phyloP scores from a whole-genome alignment of 1,140 invertebrate species.

The Phymastichus coffea region DNA sequence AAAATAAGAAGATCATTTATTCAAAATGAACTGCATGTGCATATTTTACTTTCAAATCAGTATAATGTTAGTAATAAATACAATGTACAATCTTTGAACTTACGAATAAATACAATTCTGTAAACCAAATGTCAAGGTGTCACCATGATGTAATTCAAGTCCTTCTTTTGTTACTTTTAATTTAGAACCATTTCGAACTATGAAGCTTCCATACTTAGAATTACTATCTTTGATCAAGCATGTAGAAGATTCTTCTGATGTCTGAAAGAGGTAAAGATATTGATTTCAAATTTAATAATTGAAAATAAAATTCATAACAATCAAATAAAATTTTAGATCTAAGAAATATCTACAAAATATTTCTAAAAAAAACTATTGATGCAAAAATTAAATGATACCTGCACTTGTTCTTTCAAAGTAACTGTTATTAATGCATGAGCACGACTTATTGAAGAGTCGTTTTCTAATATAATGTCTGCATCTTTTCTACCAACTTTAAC shows the following conservation, averaged over 20 bases:
- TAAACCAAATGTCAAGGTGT: constrained; percentile 18
- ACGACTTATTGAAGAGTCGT: constrained; percentile 22
- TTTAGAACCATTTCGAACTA: constrained; percentile 12
- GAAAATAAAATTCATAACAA: too few relatives aligned
- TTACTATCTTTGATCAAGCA: constrained; percentile 17
- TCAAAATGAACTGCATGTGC: background rate
- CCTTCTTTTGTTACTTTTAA: constrained; percentile 7
- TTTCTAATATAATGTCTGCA: constrained; percentile 11
- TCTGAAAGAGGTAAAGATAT: constrained; percentile 4
- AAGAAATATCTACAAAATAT: too few relatives aligned
- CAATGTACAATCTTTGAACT: background rate
- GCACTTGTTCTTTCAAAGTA: constrained; percentile 9
- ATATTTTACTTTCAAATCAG: too few relatives aligned
- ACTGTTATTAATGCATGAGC: constrained; percentile 1
- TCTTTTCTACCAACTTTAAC: constrained; percentile 12
- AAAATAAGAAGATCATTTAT: background rate
- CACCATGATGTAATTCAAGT: background rate
- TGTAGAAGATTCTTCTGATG: constrained; percentile 5
- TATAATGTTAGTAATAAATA: too few relatives aligned
- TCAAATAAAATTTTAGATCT: too few relatives aligned
- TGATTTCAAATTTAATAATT: too few relatives aligned
- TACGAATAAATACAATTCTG: constrained; percentile 15
- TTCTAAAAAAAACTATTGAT: background rate
- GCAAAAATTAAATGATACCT: background rate
- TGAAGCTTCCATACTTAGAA: constrained; percentile 20